Evolutionary conservation across 2,797 vertebrate species (phyloP).

Genomic region (Prionace glauca): DNA sequence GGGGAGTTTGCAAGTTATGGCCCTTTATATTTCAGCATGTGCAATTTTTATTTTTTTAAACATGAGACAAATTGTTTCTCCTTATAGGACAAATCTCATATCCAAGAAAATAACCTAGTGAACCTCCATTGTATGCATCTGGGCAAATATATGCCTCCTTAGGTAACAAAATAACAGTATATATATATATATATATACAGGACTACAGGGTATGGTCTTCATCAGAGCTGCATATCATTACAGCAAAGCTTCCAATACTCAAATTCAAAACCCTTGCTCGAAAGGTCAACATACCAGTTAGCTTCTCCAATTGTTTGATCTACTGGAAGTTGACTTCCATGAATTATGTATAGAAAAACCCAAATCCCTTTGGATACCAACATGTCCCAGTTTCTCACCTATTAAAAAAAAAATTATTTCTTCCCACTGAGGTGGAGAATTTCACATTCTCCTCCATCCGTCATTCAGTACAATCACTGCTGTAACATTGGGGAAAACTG

Average conservation of each 20-base stretch:
- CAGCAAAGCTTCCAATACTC: neutral
- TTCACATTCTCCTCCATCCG: neutral
- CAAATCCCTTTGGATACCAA: no score
- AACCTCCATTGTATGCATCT: no score
- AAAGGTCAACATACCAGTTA: neutral
- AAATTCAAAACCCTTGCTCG: neutral
- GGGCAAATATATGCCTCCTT: neutral
- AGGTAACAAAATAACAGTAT: neutral
- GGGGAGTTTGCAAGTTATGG: no score
- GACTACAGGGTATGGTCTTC: neutral
- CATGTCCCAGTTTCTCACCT: no score
- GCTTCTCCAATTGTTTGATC: neutral
- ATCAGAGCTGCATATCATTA: neutral
- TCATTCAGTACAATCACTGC: neutral
- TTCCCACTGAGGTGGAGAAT: neutral
- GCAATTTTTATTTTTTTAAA: neutral
- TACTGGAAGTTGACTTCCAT: neutral
- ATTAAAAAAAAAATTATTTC: no score
- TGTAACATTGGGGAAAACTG: neutral
- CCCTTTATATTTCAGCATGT: no score
- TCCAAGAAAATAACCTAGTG: no score
- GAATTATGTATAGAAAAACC: no score
- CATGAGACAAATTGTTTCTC: neutral
- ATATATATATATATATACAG: neutral
- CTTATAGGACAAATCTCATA: neutral